phyloP scores from a whole-genome alignment of 2,797 vertebrate species.

The Acrossocheilus fasciatus region DNA sequence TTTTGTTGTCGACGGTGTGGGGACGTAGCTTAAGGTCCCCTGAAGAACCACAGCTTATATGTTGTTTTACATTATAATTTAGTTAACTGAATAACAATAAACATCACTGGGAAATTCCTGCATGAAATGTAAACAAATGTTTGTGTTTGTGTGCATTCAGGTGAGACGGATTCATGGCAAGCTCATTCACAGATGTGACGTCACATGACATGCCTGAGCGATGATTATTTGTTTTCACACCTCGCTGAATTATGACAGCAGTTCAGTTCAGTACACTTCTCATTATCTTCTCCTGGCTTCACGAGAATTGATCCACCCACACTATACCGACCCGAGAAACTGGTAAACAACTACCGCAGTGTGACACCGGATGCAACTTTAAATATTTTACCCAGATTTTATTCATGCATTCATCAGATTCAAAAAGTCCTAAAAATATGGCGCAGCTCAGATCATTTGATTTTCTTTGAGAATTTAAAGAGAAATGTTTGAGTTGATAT shows the following conservation, averaged over 20 bases:
- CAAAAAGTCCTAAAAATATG: background rate
- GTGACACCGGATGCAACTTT: background rate
- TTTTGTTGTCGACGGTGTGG: background rate
- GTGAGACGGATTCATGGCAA: background rate
- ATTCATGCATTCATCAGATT: too few species aligned
- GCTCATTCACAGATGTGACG: background rate
- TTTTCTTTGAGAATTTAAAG: background rate
- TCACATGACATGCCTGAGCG: background rate
- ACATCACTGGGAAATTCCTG: background rate
- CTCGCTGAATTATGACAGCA: background rate
- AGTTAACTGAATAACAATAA: background rate
- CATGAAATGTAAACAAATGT: constrained; percentile 1
- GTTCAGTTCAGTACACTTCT: background rate
- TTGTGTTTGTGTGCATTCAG: background rate
- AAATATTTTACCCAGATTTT: background rate
- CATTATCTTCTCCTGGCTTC: background rate
- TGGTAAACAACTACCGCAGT: background rate
- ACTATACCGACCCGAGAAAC: background rate
- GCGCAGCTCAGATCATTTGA: background rate
- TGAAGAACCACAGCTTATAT: too few species aligned
- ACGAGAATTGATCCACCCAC: background rate
- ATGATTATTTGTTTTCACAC: background rate
- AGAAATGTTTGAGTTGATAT: background rate
- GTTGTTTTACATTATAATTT: background rate
- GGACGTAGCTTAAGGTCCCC: background rate